These are phyloP conservation scores for Melanaphis sacchari DNA, from an alignment of 1,140 invertebrate genomes.

Conservation along the genomic window DNA sequence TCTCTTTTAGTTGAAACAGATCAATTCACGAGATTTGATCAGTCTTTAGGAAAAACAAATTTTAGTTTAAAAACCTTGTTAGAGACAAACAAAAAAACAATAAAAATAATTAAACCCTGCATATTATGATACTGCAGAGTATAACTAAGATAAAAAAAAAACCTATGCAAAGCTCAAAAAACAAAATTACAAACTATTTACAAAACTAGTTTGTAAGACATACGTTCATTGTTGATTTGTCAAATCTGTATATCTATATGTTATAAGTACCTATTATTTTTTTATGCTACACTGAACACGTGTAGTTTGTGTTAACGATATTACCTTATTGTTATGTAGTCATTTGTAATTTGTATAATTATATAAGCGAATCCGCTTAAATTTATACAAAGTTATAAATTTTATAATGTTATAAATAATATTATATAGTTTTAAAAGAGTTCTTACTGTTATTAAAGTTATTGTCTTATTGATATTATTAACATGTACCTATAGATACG, in stretches of 20 bases:
- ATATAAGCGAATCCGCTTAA: not conserved
- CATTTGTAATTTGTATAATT: slow-evolving; percentile 5
- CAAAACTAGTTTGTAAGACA: not conserved
- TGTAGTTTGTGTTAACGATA: slow-evolving; percentile 22
- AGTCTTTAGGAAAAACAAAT: not conserved
- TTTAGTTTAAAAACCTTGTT: not conserved
- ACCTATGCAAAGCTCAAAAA: slow-evolving; percentile 13
- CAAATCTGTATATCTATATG: not conserved
- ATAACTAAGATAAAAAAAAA: not conserved
- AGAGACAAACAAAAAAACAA: not conserved
- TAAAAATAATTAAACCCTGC: not conserved
- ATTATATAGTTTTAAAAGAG: slow-evolving; percentile 42
- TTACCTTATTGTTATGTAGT: slow-evolving; percentile 15
- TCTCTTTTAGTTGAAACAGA: not conserved
- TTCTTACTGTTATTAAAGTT: slow-evolving; percentile 37
- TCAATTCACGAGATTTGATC: not conserved
- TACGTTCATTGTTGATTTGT: slow-evolving; percentile 27
- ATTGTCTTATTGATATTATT: slow-evolving; percentile 15
- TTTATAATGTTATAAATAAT: not conserved
- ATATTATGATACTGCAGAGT: not conserved
- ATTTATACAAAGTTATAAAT: slow-evolving; percentile 20
- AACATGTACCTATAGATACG: not conserved
- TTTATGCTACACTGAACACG: slow-evolving; percentile 20
- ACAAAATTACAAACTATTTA: not conserved
- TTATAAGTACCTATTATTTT: slow-evolving; percentile 39